A percentile compares a stretch with the other conserved stretches of the same genome.
These are phyloP conservation scores for Meliscaeva auricollis DNA, from an alignment of 2,888 invertebrate species.

Conservation along the genomic window DNA sequence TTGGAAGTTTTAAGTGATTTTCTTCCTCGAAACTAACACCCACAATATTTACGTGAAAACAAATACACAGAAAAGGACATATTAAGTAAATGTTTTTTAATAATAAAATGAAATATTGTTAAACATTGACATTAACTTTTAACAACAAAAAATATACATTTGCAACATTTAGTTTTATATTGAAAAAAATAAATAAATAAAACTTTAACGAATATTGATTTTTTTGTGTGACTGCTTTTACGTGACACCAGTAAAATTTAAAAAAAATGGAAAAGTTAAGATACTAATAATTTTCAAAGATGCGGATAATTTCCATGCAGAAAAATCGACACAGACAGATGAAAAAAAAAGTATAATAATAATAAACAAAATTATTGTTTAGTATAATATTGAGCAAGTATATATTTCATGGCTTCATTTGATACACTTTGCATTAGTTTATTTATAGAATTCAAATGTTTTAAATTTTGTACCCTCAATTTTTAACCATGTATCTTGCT, in stretches of 20 bases:
- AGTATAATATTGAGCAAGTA: neutral
- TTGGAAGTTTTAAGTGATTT: constrained; percentile 1
- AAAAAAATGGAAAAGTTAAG: neutral
- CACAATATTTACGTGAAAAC: constrained; percentile 46
- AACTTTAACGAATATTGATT: neutral
- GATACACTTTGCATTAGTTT: too few relatives aligned
- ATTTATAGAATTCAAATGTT: too few relatives aligned
- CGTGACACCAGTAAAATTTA: neutral
- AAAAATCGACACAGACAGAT: constrained; percentile 6
- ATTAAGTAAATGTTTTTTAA: neutral
- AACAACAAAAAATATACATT: constrained; percentile 22
- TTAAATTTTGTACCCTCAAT: too few relatives aligned
- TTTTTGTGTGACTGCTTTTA: constrained; percentile 15
- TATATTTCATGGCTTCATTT: too few relatives aligned
- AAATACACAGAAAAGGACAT: constrained; percentile 42
- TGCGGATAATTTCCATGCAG: constrained; percentile 29
- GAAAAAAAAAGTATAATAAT: neutral
- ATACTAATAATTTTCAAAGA: neutral
- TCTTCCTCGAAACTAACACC: constrained; percentile 43
- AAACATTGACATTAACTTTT: constrained; percentile 32
- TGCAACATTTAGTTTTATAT: constrained; percentile 13
- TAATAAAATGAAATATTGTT: neutral
- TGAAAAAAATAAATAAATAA: neutral
- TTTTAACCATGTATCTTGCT: too few relatives aligned
- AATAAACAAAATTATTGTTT: neutral